Evolutionary conservation across 2,797 vertebrate species (phyloP), one percentile per base, ranked within the genome.

Genomic region (Lepidocolaptes lacrymiger): DNA sequence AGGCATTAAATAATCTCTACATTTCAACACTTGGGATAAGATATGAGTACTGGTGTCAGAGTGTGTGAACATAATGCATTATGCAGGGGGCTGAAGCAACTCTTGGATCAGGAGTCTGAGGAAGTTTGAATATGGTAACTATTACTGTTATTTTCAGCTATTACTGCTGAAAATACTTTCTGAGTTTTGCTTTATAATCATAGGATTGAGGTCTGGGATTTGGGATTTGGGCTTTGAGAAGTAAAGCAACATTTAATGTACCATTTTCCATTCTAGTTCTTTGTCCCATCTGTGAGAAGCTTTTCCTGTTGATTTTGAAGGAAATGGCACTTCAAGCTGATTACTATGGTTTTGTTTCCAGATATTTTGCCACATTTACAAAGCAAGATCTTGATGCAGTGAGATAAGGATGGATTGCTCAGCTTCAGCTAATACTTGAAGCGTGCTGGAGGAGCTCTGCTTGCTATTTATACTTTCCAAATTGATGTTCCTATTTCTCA

Each of bases 301-400:
- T 90, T 88, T 95, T 89, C n/a, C 39, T 91, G 66, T 69, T 93
- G 73, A 55, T 84, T 84, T 84, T 28, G 69, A 62, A 88, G 73
- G 80, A 93, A 95, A 55, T 15, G 51, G 19, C 20, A 17, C 43
- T 62, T 69, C 36, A 63, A 18, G 48, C 22, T 82, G 44, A 55
- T 54, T 78, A 51, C 2, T 56, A 1, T 18, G 24, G 14, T 54
- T 88, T 93, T 9, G 56, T 84, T 92, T 83, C 28, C 72, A 66
- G 73, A 34, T 61, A 55, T 62, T 59, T 59, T 5, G 5, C 13
- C 4, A 2, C 39, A 15, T 64, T 89, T 91, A 79, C 67, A 55
- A 79, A 91, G 37, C 6, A n/a, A 69, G 43, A 51, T 58, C 66
- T 78, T 86, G 27, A 22, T 78, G 77, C 73, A 49, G 66, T n/a